Conservation (phyloP, 2,797 vertebrate species). For the Crax fasciolata region DNA sequence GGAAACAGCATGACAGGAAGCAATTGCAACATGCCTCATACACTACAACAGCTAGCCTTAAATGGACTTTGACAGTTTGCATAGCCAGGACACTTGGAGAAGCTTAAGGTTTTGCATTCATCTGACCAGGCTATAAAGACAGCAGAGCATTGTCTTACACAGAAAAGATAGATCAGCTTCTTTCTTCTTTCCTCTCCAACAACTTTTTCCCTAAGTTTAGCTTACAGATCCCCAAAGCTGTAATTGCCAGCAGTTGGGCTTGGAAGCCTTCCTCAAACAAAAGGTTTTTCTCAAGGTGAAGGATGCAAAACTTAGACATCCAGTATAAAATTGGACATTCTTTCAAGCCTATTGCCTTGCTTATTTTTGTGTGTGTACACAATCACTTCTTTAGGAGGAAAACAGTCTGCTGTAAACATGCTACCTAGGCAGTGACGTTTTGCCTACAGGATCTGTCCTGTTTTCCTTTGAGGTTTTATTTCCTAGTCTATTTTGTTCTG, state of each 20-base stretch:
- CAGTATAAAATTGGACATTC: not conserved
- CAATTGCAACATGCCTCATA: slow-evolving; percentile 43
- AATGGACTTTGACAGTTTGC: slow-evolving; percentile 13
- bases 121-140: not conserved
- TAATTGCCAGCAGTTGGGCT: not conserved
- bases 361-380: not conserved
- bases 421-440: not conserved
- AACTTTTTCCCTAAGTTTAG: not conserved
- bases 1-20: slow-evolving; percentile 63
- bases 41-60: slow-evolving; percentile 11
- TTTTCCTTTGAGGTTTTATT: not conserved
- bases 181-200: not conserved
- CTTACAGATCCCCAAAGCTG: not conserved
- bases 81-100: not conserved
- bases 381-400: not conserved
- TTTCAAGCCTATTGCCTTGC: not conserved
- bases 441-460: not conserved
- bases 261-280: not conserved
- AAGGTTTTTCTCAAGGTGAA: not conserved
- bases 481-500: not conserved
- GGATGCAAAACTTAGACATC: not conserved
- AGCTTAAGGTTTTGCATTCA: not conserved
- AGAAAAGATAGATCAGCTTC: not conserved
- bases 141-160: not conserved
- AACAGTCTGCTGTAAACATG: not conserved